Evolutionary conservation across 2,113 vertebrate genomes (phyloP), one percentile per base, ranked within the genome.

Genomic region (Fregata magnificens): DNA sequence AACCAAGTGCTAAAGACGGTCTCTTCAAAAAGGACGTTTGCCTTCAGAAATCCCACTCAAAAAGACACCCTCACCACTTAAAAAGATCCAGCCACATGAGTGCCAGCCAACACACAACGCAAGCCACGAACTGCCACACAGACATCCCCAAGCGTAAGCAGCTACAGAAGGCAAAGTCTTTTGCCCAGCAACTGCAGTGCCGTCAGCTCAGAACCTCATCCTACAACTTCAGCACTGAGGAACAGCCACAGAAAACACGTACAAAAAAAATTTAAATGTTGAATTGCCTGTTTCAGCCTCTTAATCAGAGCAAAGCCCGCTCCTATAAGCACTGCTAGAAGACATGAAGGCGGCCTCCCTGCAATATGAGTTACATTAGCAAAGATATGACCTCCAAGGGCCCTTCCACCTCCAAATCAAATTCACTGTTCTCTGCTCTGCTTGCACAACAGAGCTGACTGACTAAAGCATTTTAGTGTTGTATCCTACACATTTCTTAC

Each of bases 321-420:
- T 29, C 44, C 45, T 40, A 4, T 1, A 15, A 62, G 74, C n/a
- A 1, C 11, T 56, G 76, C 71, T 22, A 26, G 28, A 73, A 31
- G 59, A 59, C 5, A 13, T 5, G 42, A n/a, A 53, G 80, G 25
- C n/a, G 21, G 36, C 29, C 21, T 21, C 28, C 62, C 36, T 77
- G 25, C 7, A 26, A 2, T 0, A 3, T 0, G 11, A 81, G 32
- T 77, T 13, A 28, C 2, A 0, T 9, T 50, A 47, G 47, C 49
- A n/a, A 31, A 66, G 26, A 3, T 2, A 40, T 7, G 22, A 82
- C 44, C 20, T 70, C 47, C 47, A 25, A 74, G 36, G 40, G 29
- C n/a, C 47, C 49, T 86, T 67, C 82, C 24, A 10, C 24, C 52
- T 18, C 77, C 70, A 71, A 87, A 26, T 16, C 70, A 36, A 38